Evolutionary conservation across 2,797 vertebrate species (phyloP).

Genomic region (Scomberomorus guttatus): DNA sequence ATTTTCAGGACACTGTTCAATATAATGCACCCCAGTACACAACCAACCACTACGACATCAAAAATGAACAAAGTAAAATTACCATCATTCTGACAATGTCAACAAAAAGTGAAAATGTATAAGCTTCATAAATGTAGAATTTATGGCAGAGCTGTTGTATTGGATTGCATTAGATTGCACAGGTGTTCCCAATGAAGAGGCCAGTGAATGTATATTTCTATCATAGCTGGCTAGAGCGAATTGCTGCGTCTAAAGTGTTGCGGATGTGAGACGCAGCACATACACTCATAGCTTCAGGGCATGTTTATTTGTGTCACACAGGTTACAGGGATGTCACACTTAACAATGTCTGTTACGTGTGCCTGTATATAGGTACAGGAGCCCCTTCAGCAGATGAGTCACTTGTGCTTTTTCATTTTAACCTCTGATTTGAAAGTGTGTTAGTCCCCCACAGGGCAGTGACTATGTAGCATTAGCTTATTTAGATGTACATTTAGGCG

Average conservation of each 20-base stretch:
- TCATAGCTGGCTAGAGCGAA: not conserved
- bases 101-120: no score
- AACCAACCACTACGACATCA: no score
- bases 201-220: no score
- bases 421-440: slow-evolving; percentile 40
- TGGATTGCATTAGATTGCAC: no score
- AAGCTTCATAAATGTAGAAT: no score
- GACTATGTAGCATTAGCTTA: slow-evolving; percentile 27
- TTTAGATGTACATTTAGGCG: slow-evolving; percentile 20
- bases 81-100: no score
- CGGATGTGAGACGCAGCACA: not conserved
- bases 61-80: no score
- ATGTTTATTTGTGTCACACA: not conserved
- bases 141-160: no score
- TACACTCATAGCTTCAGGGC: not conserved
- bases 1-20: no score
- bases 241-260: not conserved
- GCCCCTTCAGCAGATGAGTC: slow-evolving; percentile 57
- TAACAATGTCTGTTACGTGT: slow-evolving; percentile 1
- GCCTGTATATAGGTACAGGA: slow-evolving; percentile 12
- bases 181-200: no score
- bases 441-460: slow-evolving; percentile 39
- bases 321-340: not conserved
- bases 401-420: slow-evolving; percentile 40
- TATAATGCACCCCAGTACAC: no score